Percentiles rank a stretch among this genome's conserved stretches.
Conservation (phyloP, 1,140 invertebrate species). For the Drosophila serrata region DNA sequence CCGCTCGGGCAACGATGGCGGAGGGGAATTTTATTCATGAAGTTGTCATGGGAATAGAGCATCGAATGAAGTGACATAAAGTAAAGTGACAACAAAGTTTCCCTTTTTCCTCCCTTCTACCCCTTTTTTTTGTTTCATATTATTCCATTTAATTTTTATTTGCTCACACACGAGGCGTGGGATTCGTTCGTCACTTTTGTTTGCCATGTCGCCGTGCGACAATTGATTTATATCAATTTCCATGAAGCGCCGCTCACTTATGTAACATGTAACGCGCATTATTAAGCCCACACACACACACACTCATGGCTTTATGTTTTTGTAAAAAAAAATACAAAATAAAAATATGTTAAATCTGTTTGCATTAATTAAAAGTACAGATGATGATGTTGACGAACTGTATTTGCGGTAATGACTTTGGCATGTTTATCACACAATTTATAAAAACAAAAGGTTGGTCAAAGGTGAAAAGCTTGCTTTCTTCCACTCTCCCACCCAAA, state of each 20-base stretch:
- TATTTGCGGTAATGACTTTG: conserved; percentile 79
- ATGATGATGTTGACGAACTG: conserved; percentile 51
- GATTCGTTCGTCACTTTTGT: conserved; percentile 33
- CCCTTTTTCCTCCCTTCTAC: not conserved
- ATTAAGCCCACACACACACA: conserved; percentile 30
- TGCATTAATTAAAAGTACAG: conserved; percentile 79
- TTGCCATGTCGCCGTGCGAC: conserved; percentile 41
- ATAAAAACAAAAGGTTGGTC: conserved; percentile 46
- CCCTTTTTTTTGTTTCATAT: conserved; percentile 24
- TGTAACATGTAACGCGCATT: conserved; percentile 63
- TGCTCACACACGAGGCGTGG: conserved; percentile 36
- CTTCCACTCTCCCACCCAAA: not conserved
- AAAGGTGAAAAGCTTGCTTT: conserved; percentile 7
- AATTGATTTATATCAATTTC: conserved; percentile 84
- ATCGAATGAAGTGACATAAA: conserved; percentile 52
- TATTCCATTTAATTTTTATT: conserved; percentile 76
- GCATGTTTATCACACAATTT: conserved; percentile 69
- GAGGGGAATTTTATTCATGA: conserved; percentile 32
- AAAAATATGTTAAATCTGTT: conserved; percentile 75
- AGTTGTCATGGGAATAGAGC: conserved; percentile 51
- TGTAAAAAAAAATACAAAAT: conserved; percentile 24
- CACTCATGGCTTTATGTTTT: not conserved
- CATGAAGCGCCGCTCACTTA: conserved; percentile 70
- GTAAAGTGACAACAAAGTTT: too few species aligned
- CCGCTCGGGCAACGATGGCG: conserved; percentile 2